A percentile compares a stretch with the other conserved stretches of the same genome.
Evolutionary conservation across 2,113 vertebrate species (phyloP).

Genomic region (Orthonyx spaldingii): DNA sequence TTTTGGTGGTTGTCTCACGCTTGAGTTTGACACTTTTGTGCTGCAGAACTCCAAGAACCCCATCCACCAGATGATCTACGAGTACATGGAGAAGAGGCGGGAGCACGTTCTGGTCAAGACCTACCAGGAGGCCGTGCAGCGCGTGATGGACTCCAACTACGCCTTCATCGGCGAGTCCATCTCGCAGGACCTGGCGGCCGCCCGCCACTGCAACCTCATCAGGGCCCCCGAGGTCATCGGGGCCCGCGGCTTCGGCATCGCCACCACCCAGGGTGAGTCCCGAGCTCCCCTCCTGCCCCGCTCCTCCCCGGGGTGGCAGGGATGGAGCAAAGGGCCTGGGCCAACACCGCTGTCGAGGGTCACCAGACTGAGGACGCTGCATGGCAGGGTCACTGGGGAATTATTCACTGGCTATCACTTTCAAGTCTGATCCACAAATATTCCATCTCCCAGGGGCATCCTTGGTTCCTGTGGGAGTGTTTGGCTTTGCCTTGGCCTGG

Average conservation of each 20-base stretch:
- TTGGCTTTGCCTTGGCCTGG: background rate
- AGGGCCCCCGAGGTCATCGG: conserved; percentile 73
- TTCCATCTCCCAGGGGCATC: background rate
- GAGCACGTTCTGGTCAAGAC: conserved; percentile 64
- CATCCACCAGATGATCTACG: conserved; percentile 76
- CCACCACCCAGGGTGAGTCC: conserved; percentile 72
- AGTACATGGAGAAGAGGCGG: conserved; percentile 82
- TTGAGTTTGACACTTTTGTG: background rate
- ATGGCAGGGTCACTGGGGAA: background rate
- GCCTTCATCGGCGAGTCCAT: conserved; percentile 87
- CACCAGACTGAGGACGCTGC: background rate
- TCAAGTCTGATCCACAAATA: background rate
- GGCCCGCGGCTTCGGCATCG: conserved; percentile 80
- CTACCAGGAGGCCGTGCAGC: conserved; percentile 77
- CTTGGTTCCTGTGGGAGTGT: background rate
- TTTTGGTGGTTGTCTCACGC: background rate
- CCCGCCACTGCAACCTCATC: conserved; percentile 78
- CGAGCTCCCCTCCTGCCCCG: background rate
- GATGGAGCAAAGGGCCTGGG: background rate
- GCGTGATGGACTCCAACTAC: conserved; percentile 76
- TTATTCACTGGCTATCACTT: background rate
- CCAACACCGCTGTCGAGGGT: fast-evolving
- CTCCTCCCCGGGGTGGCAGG: no score
- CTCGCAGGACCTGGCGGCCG: conserved; percentile 78
- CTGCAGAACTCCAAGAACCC: conserved; percentile 79